phyloP scores from a whole-genome alignment of 2,113 vertebrate species.

The Mohoua ochrocephala region DNA sequence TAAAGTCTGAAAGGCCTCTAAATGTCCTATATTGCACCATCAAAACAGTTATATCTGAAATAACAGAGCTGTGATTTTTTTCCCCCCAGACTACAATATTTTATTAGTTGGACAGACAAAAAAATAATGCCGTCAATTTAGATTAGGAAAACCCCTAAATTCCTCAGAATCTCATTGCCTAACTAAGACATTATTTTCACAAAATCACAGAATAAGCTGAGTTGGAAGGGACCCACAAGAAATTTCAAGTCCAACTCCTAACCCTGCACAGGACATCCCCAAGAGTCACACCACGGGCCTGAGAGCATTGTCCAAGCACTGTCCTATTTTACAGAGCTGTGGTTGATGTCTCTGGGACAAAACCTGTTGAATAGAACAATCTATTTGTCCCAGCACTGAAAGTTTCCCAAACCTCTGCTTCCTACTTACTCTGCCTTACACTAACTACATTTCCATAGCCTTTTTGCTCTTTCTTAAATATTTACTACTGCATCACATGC shows the following conservation, averaged over 20 bases:
- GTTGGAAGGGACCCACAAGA: not conserved
- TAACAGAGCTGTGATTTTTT: not conserved
- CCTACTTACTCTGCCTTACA: not conserved
- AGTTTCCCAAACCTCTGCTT: not conserved
- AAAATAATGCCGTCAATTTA: constrained; percentile 11
- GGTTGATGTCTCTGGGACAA: not conserved
- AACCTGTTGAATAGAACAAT: not conserved
- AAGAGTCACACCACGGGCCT: not conserved
- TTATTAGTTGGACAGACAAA: not conserved
- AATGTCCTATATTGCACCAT: not conserved
- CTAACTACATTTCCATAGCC: not conserved
- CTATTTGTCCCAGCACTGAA: not conserved
- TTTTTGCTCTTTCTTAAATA: not conserved
- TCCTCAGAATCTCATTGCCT: not conserved
- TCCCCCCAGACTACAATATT: not conserved
- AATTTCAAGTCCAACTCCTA: not conserved
- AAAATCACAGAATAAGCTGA: not conserved
- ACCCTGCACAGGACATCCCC: not conserved
- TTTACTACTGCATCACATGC: not conserved
- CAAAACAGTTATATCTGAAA: constrained; percentile 5
- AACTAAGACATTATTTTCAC: not conserved
- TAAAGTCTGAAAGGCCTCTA: not conserved
- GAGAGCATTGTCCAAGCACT: not conserved
- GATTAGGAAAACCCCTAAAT: constrained; percentile 5
- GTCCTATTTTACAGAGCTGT: not conserved